These are phyloP conservation scores for Cantharis lateralis DNA, from an alignment of 2,888 invertebrate species.

Conservation along the genomic window DNA sequence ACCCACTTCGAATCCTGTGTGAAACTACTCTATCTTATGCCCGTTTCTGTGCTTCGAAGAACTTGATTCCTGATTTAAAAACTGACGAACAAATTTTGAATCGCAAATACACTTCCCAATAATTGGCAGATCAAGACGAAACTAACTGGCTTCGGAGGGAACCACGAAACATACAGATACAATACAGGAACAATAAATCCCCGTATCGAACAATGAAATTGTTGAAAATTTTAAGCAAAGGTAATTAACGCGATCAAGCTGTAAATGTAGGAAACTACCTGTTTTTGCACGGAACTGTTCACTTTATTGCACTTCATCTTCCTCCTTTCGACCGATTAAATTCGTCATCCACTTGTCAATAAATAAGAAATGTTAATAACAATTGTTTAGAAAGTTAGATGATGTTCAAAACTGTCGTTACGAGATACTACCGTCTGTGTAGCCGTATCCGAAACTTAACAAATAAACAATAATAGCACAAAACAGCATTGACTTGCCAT, in stretches of 20 bases:
- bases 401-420: background rate
- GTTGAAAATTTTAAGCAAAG: background rate
- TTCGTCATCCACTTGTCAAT: background rate
- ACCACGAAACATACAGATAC: no score
- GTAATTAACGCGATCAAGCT: background rate
- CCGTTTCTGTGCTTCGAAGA: no score
- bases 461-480: background rate
- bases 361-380: background rate
- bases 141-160: no score
- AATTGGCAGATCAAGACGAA: no score
- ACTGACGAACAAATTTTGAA: no score
- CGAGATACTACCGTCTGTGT: background rate
- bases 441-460: background rate
- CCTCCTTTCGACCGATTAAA: background rate
- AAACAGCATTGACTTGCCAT: background rate
- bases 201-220: background rate
- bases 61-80: no score
- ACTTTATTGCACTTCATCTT: background rate
- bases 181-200: no score
- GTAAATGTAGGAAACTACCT: background rate
- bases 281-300: background rate
- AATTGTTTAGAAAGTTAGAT: background rate
- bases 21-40: no score
- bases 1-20: no score
- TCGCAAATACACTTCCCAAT: no score